Base-by-base conservation (phyloP, 1,140 invertebrate species). In the Tigriopus japonicus region DNA sequence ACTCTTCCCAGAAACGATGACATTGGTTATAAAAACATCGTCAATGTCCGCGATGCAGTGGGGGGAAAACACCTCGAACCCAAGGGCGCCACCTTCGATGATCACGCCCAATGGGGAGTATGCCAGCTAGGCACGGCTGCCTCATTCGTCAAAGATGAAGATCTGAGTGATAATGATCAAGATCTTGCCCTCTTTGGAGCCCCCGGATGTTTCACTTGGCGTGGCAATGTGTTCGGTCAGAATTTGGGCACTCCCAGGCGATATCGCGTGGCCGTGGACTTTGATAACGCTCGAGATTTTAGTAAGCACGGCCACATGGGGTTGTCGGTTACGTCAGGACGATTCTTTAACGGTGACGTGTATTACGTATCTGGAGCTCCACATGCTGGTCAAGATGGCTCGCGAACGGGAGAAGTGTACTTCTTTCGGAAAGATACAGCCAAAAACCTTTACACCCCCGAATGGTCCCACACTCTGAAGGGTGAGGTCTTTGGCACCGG, bases 171-270 rank as follows among this genome's bases (percentile, higher is more conserved):
- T 12, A n/a, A n/a, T 6, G 58, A 59, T 12, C 76, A 83, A 24
- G 86, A 89, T 65, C 82, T 87, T 67, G 79, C 85, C 21, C 71
- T 93, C 0, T 77, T 93, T 63, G 89, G 90, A 10, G 80, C 86
- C 14, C 89, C 90, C 1, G 88, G 88, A 0, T 83, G 86, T 0
- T 83, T 83, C 64, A 89, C 84, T 0, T 93, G 88, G 87, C 76
- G 84, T 64, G 90, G 90, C 6, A 90, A 86, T 12, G 74, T 93
- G 2, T 92, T 87, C 69, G 78, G 82, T 14, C 42, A 52, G 24
- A 28, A 49, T 13, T 12, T 42, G 3, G 58, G 58, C 15, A 52
- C 58, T 15, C 17, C 2, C 42, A 3, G 17, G 19, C 28, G 58
- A 12, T 59, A 59, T 49, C 14, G 19, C 12, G 42, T 42, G 14